Evolutionary conservation across 1,140 invertebrate species (phyloP), one percentile per base, ranked within the genome.

Genomic region (Eupristina koningsbergeri): DNA sequence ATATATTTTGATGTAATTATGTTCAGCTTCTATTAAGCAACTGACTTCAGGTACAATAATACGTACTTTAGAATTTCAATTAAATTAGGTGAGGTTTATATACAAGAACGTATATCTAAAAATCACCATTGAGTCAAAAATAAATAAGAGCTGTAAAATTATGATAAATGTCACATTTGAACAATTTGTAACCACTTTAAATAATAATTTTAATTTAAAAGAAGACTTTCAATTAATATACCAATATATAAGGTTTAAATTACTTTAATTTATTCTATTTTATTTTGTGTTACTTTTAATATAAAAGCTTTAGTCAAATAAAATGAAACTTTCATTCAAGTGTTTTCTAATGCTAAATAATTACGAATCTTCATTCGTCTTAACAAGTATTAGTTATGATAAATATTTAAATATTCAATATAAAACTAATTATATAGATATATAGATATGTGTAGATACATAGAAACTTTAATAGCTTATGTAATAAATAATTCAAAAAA

Each of bases 261-360:
- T 13, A 8, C 31, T 29, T 64, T 1, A 9, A 58, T 58, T 26
- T 9, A 26, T 58, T 26, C 2, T 26, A 26, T 26, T 58, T 64
- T 61, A 29, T n/a, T 31, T 34, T 34, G 3, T 64, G 29, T 11
- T 34, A 5, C 8, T 7, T 15, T 29, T 9, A 64, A 34, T 31
- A 3, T 31, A 9, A 34, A 34, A n/a, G 29, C 29, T 5, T 61
- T 15, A 34, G 61, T 7, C 15, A 64, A 15, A 64, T 11, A 3
- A 9, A 2, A 64, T 64, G 17, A 64, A 31, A 34, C 61, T 64
- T 11, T 31, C 13, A 34, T 64, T 64, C 34, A 31, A 64, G 22
- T 64, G 17, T 64, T 64, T 64, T 64, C 61, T 64, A 64, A 64
- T 19, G 31, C 61, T 64, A 64, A 61, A 64, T 64, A 19, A 64